Conservation (phyloP, 2,797 vertebrate genomes). For the Heteromormyrus szaboi region DNA sequence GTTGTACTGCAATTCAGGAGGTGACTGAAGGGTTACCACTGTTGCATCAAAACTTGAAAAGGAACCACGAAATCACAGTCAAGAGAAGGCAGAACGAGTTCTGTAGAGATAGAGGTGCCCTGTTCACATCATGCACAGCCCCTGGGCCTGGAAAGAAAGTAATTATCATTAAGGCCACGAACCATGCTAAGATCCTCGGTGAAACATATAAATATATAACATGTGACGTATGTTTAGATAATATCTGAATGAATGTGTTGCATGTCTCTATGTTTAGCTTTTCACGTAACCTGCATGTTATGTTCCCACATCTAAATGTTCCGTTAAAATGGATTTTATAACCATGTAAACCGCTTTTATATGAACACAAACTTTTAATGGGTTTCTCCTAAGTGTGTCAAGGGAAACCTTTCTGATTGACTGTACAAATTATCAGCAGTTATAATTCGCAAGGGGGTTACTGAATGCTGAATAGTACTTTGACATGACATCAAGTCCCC, state of each 20-base stretch:
- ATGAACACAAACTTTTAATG: conserved; percentile 11
- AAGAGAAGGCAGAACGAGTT: conserved; percentile 66
- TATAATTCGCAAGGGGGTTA: not conserved
- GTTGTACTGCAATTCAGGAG: conserved; percentile 49
- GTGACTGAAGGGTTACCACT: conserved; percentile 42
- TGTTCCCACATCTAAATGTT: not conserved
- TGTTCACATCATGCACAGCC: conserved; percentile 83
- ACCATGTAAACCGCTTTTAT: not conserved
- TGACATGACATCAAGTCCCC: not conserved
- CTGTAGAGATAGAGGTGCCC: conserved; percentile 56
- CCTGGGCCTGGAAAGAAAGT: conserved; percentile 72
- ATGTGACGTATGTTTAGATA: not conserved
- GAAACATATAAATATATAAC: not conserved
- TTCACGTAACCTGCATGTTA: not conserved
- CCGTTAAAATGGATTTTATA: not conserved
- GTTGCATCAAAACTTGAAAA: conserved; percentile 81
- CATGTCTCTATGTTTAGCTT: not conserved
- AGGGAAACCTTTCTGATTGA: conserved; percentile 5
- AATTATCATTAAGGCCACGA: conserved; percentile 8
- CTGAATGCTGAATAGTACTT: conserved; percentile 8
- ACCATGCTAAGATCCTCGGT: not conserved
- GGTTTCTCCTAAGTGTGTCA: not conserved
- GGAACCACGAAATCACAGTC: conserved; percentile 63
- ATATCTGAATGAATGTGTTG: not conserved
- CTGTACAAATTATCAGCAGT: not conserved